Evolutionary conservation across 2,797 vertebrate species (phyloP), one percentile per base, ranked within the genome.

Genomic region (Protosalanx chinensis): DNA sequence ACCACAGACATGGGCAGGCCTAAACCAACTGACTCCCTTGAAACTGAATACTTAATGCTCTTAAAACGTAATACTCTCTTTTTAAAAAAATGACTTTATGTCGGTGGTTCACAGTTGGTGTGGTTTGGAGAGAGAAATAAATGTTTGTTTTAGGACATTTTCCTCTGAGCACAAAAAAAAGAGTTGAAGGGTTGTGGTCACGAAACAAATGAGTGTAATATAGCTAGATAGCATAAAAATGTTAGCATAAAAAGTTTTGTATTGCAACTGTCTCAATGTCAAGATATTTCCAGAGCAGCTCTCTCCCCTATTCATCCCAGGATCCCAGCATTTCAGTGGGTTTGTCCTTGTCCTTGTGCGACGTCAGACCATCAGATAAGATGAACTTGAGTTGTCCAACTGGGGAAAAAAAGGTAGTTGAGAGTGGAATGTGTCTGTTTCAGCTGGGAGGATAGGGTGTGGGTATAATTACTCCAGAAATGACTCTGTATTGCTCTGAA

Each of bases 381-480:
- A 46, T 18, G 18, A 68, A 67, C n/a, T 71, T 66, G 33, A 33
- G 56, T 20, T 63, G 67, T 72, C 76, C 67, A 70, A n/a, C 70
- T 35, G 27, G 51, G 70, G 8, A 35, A 35, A 7, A 37, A 72
- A 72, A 70, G 1, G 0, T 68, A 79, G 51, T 67, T 32, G 1
- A 30, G 76, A 33, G 23, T 80, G 77, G 73, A 77, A 84, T 86
- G 76, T 67, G 69, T 79, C 65, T 79, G 60, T 46, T 66, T 23
- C 23, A 20, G 60, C 73, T 72, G 51, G 68, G 72, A 41, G 68
- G 61, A 79, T 75, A 83, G 72, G 81, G 83, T 75, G 83, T 81
- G 83, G 80, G 68, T 79, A 30, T 81, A 86, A 88, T 88, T 84
- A 78, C 76, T 72, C 61, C 61, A 70, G 76, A 84, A 86, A 83